Base-by-base conservation (phyloP, 2,113 vertebrate genomes). In the Mellivora capensis region DNA sequence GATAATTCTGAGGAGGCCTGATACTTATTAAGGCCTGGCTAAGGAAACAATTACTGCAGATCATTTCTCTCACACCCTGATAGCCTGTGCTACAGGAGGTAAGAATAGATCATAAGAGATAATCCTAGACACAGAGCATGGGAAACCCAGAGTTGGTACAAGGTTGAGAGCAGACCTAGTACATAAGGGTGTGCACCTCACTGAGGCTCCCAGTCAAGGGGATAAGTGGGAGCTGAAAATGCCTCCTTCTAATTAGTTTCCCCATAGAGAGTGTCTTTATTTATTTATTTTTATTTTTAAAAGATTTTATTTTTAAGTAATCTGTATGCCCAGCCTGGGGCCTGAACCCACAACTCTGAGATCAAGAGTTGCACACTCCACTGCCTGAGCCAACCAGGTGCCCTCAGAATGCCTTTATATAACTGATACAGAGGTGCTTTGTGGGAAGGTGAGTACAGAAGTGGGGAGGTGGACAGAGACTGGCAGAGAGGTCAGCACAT, bases 171-270 rank as follows among this genome's bases (percentile, higher is more conserved):
- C 49, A 83, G 42, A 83, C 62, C 44, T 71, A 20, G 47, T 87
- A 47, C 34, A 81, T 64, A 82, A 91, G 21, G 23, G 49, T 76
- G 49, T 91, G 42, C 14, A 47, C 31, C 18, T 93, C 86, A 74
- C 18, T 74, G 67, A 72, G 20, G 57, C 21, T 81, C 17, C 81
- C 39, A 21, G 62, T 77, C 34, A 81, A 54, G 21, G n/a, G 21
- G 18, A 27, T 85, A 57, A 57, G 12, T 88, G 62, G 54, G 93
- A 87, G 39, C 54, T 81, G 87, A 85, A 87, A 74, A 57, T 42
- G 62, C 8, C 54, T 85, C 13, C 79, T 97, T 39, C 57, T 74
- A 69, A 92, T 29, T 96, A 62, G 34, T 91, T 97, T 71, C 83
- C 31, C 49, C 44, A 69, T 90, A 74, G 54, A 96, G 18, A 90